Evolutionary conservation across 2,797 vertebrate species (phyloP).

Genomic region (Acanthurus lineatus): DNA sequence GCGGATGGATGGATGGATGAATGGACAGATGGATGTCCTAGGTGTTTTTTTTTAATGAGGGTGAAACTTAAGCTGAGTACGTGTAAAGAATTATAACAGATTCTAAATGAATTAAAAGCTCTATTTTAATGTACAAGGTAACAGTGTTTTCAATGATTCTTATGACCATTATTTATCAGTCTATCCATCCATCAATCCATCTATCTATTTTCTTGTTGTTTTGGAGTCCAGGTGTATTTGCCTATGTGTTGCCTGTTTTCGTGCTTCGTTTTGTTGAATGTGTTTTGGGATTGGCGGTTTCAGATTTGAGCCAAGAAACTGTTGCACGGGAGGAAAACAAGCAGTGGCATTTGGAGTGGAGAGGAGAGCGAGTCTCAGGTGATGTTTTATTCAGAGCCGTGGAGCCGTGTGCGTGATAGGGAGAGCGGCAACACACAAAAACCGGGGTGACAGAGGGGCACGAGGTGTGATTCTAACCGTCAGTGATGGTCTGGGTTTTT

Average conservation of each 20-base stretch:
- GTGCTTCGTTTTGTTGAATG: not conserved
- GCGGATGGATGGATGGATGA: too few species aligned
- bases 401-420: not conserved
- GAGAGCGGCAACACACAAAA: not conserved
- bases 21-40: too few species aligned
- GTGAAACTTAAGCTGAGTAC: not conserved
- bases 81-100: not conserved
- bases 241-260: not conserved
- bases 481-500: slow-evolving; percentile 27
- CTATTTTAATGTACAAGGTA: too few species aligned
- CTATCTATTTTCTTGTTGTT: not conserved
- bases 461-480: slow-evolving; percentile 44
- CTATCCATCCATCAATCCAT: slow-evolving; percentile 8
- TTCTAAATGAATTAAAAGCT: not conserved
- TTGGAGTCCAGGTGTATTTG: slow-evolving; percentile 1
- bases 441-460: slow-evolving; percentile 23
- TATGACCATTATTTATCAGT: not conserved
- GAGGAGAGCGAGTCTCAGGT: slow-evolving; percentile 32
- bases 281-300: slow-evolving; percentile 36
- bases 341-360: slow-evolving; percentile 33
- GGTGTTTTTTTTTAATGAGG: not conserved
- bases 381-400: slow-evolving; percentile 59
- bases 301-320: slow-evolving; percentile 8
- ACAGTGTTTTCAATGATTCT: not conserved
- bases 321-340: slow-evolving; percentile 32